Conservation (phyloP, 35 echinoderm and acorn worm species). For the Amphiura filiformis region DNA sequence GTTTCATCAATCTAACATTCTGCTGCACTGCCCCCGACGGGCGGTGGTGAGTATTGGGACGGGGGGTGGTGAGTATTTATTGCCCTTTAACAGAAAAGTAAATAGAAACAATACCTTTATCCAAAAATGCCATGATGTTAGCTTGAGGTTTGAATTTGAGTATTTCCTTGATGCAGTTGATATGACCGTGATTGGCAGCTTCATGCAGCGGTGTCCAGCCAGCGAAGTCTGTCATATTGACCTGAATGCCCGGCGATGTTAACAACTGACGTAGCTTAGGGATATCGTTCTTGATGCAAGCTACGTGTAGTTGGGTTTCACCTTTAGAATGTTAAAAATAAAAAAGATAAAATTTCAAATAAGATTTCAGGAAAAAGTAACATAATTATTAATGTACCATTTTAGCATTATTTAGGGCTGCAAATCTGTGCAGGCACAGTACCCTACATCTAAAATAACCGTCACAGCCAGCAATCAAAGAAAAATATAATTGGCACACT, state of each 20-base stretch:
- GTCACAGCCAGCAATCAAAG: no score
- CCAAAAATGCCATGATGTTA: slow-evolving; percentile 24
- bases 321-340: slow-evolving; percentile 29
- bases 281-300: slow-evolving; percentile 83
- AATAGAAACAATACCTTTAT: no score
- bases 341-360: background rate
- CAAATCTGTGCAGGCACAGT: no score
- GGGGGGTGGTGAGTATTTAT: no score
- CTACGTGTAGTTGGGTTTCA: slow-evolving; percentile 74
- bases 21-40: no score
- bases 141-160: slow-evolving; percentile 58
- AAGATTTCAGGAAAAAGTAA: background rate
- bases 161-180: slow-evolving; percentile 63
- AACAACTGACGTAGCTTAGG: slow-evolving; percentile 65
- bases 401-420: background rate
- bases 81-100: no score
- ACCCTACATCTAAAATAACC: no score
- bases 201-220: slow-evolving; percentile 97
- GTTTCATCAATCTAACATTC: no score
- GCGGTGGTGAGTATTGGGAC: no score
- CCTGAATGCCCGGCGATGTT: slow-evolving; percentile 48
- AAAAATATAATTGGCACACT: no score
- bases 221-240: slow-evolving; percentile 72
- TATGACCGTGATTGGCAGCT: slow-evolving; percentile 79
- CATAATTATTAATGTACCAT: background rate